Conservation (phyloP, 92 coral and sea anemone genomes). For the Scolanthus callimorphus region DNA sequence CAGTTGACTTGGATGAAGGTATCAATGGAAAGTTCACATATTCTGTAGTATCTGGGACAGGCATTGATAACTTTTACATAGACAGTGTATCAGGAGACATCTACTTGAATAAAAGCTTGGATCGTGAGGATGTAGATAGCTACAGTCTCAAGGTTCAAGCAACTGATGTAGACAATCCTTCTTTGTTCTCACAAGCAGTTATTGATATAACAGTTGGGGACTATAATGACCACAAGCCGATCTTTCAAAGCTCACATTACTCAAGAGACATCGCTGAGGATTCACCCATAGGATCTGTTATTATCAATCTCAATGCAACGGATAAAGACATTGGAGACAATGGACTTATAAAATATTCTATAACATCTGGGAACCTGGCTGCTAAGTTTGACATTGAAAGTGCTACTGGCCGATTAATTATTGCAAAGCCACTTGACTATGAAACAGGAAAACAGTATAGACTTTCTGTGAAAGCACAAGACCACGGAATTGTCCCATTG, state of each 20-base stretch:
- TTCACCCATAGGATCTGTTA: constrained; percentile 35
- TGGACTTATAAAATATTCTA: constrained; percentile 73
- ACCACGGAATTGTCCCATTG: constrained; percentile 66
- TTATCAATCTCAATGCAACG: constrained; percentile 60
- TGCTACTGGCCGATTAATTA: constrained; percentile 64
- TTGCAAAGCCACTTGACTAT: constrained; percentile 72
- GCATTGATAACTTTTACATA: constrained; percentile 42
- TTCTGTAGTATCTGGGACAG: constrained; percentile 61
- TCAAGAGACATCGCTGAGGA: constrained; percentile 48
- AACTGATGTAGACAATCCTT: constrained; percentile 41
- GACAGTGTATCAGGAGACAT: constrained; percentile 53
- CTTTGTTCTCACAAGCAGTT: constrained; percentile 52
- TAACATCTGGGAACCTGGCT: constrained; percentile 77
- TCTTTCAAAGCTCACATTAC: constrained; percentile 25
- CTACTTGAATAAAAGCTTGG: constrained; percentile 57
- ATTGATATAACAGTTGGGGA: constrained; percentile 76
- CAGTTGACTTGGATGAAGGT: constrained; percentile 80
- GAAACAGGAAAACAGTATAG: constrained; percentile 54
- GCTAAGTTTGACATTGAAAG: constrained; percentile 74
- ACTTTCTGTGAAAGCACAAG: constrained; percentile 79
- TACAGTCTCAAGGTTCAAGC: constrained; percentile 78
- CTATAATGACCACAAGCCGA: constrained; percentile 77
- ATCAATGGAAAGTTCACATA: constrained; percentile 57
- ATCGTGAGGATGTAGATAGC: constrained; percentile 58
- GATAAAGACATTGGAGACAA: constrained; percentile 82